Percentiles rank a stretch among this genome's conserved stretches.
These are phyloP conservation scores for Empidonax traillii DNA, from an alignment of 2,113 vertebrate genomes.

Conservation along the genomic window DNA sequence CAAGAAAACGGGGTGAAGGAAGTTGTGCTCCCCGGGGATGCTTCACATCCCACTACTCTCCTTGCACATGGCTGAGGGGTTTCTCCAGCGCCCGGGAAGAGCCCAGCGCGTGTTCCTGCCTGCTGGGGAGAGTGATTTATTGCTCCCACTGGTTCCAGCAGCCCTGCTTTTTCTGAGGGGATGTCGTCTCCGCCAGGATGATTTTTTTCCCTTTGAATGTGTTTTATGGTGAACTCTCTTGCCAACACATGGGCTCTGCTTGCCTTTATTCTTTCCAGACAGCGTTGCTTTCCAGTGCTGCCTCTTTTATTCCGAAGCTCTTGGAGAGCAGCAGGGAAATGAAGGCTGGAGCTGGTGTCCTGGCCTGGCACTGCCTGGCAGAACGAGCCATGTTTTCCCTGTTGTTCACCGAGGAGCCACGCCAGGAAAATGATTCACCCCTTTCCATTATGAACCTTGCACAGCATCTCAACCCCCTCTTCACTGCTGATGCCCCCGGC, in stretches of 20 bases:
- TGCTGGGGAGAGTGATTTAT: constrained; percentile 4
- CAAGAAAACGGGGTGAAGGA: constrained; percentile 11
- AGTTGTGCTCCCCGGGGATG: not conserved
- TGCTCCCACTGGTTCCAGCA: not conserved
- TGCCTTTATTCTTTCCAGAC: constrained; percentile 59
- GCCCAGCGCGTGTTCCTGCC: not conserved
- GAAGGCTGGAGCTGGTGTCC: constrained; percentile 26
- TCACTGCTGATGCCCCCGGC: not conserved
- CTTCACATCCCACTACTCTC: not conserved
- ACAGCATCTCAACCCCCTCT: not conserved
- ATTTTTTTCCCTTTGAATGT: constrained; percentile 28
- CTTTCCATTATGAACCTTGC: constrained; percentile 6
- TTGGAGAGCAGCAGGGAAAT: not conserved
- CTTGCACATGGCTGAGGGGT: not conserved
- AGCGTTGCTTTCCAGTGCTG: not conserved
- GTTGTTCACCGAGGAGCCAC: not conserved
- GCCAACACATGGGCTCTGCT: constrained; percentile 27
- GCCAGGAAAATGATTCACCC: constrained; percentile 39
- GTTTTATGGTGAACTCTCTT: constrained; percentile 32
- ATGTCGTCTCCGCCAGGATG: not conserved
- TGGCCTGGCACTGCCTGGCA: not conserved
- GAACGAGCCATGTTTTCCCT: not conserved
- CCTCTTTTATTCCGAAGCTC: constrained; percentile 43
- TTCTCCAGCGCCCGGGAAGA: not conserved
- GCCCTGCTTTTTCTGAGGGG: not conserved